A percentile compares a stretch with the other conserved stretches of the same genome.
Conservation (phyloP, 1,140 invertebrate species). For the Heliconius nattereri region DNA sequence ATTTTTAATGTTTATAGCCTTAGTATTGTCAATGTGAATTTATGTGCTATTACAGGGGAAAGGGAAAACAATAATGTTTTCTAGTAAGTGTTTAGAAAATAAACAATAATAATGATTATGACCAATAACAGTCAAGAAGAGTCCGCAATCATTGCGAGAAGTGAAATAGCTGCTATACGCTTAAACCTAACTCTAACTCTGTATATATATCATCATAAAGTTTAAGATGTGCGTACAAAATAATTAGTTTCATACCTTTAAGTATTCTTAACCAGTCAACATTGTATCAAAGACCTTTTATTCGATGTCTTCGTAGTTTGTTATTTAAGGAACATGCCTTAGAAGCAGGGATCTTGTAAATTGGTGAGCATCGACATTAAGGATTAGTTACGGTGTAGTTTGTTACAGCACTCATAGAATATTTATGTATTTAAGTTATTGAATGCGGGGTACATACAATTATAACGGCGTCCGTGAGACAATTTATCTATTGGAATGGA, state of each 20-base stretch:
- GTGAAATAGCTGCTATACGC: background rate
- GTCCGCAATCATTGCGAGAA: conserved; percentile 3
- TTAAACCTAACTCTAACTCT: conserved; percentile 8
- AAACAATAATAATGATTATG: background rate
- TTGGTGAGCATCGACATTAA: conserved; percentile 47
- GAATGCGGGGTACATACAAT: conserved; percentile 24
- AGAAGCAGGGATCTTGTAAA: conserved; percentile 30
- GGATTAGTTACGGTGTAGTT: conserved; percentile 52
- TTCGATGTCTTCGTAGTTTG: conserved; percentile 17
- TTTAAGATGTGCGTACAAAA: conserved; percentile 47
- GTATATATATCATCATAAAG: conserved; percentile 57
- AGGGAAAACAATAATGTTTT: background rate
- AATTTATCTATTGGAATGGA: conserved; percentile 19
- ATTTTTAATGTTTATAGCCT: conserved; percentile 27
- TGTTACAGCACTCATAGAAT: conserved; percentile 39
- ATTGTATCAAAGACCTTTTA: conserved; percentile 31
- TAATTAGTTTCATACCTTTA: conserved; percentile 59
- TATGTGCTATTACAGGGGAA: conserved; percentile 16
- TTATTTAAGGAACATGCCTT: conserved; percentile 17
- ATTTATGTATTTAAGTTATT: conserved; percentile 42
- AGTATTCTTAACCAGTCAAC: conserved; percentile 39
- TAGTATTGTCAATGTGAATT: conserved; percentile 8
- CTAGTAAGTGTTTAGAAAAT: conserved; percentile 1
- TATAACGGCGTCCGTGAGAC: conserved; percentile 18
- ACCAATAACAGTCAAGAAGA: background rate